phyloP scores from a whole-genome alignment of 2,888 invertebrate species.

The Mimachlamys varia region DNA sequence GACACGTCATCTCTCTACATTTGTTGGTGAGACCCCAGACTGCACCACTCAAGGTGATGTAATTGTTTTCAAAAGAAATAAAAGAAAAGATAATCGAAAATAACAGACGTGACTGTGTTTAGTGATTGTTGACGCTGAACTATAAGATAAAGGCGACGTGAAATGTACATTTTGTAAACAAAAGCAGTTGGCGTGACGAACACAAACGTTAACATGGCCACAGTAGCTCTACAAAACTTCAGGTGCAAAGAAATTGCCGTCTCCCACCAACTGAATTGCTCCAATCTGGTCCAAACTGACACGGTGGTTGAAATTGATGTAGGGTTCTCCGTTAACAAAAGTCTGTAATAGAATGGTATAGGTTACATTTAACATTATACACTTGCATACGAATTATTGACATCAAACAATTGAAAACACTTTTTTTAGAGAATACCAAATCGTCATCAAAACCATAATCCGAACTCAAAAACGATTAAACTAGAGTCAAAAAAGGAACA shows the following conservation, averaged over 20 bases:
- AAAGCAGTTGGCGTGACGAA: background rate
- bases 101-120: background rate
- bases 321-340: conserved; percentile 61
- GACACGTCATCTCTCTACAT: too few relatives aligned
- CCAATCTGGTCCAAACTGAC: conserved; percentile 54
- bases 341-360: conserved; percentile 53
- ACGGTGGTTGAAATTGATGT: conserved; percentile 61
- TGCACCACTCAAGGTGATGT: too few relatives aligned
- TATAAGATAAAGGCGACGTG: too few relatives aligned
- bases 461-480: too few relatives aligned
- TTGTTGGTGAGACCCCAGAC: too few relatives aligned
- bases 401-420: too few relatives aligned
- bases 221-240: conserved; percentile 56
- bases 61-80: background rate
- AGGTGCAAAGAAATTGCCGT: conserved; percentile 65
- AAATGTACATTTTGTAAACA: too few relatives aligned
- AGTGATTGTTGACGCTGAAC: background rate
- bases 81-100: background rate
- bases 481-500: too few relatives aligned
- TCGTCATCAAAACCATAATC: too few relatives aligned
- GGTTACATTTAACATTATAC: background rate
- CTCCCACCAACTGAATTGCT: conserved; percentile 58
- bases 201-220: background rate
- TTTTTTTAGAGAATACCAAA: too few relatives aligned
- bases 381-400: too few relatives aligned